A percentile compares a stretch with the other conserved stretches of the same genome.
These are phyloP conservation scores for Tragelaphus imberbis DNA, from an alignment of 2,113 vertebrate species.

Conservation along the genomic window DNA sequence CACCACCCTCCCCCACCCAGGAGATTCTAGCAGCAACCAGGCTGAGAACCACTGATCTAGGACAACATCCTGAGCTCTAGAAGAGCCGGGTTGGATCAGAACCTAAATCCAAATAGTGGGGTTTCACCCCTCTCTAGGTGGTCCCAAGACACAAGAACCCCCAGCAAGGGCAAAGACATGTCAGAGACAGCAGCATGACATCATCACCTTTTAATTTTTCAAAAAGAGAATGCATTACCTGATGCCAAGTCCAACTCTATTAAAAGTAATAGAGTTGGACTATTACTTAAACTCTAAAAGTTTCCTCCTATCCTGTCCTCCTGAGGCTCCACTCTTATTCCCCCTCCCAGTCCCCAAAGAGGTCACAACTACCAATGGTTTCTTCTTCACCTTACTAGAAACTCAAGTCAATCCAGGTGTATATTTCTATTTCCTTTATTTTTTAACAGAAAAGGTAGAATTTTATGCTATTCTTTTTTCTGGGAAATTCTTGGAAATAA, in stretches of 20 bases:
- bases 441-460: background rate
- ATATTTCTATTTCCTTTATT: background rate
- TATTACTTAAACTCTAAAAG: background rate
- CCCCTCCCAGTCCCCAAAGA: background rate
- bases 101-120: background rate
- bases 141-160: background rate
- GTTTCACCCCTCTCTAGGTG: background rate
- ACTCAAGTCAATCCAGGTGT: background rate
- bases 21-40: background rate
- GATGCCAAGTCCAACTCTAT: background rate
- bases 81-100: background rate
- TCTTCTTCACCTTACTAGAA: background rate
- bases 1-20: fast-evolving
- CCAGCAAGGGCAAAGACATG: background rate
- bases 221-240: background rate
- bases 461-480: background rate
- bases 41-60: background rate
- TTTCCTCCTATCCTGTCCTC: background rate
- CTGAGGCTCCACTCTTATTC: background rate
- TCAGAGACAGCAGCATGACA: background rate
- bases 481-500: background rate
- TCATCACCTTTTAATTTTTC: background rate
- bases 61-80: background rate
- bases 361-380: too few species aligned
- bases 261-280: background rate